phyloP scores from a whole-genome alignment of 2,113 vertebrate species.

The Oxygymnocypris stewartii region DNA sequence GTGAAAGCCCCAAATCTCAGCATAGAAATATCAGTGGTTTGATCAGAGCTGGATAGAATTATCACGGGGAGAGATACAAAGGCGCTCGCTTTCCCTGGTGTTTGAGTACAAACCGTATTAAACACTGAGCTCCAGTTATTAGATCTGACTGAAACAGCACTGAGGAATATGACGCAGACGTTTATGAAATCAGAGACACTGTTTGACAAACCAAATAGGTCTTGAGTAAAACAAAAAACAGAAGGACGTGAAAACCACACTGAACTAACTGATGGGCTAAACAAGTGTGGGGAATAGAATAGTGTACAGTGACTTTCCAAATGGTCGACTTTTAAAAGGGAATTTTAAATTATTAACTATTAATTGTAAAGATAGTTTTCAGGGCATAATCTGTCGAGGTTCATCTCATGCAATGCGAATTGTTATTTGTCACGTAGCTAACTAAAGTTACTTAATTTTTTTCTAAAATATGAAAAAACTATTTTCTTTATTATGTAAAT shows the following conservation, averaged over 20 bases:
- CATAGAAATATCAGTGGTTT: constrained; percentile 66
- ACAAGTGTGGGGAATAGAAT: too few relatives aligned
- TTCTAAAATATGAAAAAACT: neutral
- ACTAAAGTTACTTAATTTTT: too few relatives aligned
- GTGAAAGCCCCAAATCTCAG: constrained; percentile 62
- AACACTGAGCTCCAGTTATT: constrained; percentile 44
- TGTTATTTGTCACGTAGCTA: neutral
- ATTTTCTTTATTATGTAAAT: neutral
- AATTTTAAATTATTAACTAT: neutral
- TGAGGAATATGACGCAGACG: constrained; percentile 36
- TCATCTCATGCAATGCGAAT: neutral
- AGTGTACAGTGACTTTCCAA: neutral
- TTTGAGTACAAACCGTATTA: constrained; percentile 55
- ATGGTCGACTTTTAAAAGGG: neutral
- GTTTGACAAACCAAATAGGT: constrained; percentile 33
- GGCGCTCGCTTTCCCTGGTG: constrained; percentile 49
- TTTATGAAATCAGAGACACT: constrained; percentile 42
- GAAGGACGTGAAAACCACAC: neutral
- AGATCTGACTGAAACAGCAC: constrained; percentile 42
- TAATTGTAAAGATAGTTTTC: neutral
- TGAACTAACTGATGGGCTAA: too few relatives aligned
- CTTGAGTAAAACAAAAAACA: neutral
- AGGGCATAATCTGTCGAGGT: neutral
- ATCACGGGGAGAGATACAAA: constrained; percentile 70
- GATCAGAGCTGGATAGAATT: constrained; percentile 73